These are phyloP conservation scores for Sebastes minor DNA, from an alignment of 2,797 vertebrate genomes.

Conservation along the genomic window DNA sequence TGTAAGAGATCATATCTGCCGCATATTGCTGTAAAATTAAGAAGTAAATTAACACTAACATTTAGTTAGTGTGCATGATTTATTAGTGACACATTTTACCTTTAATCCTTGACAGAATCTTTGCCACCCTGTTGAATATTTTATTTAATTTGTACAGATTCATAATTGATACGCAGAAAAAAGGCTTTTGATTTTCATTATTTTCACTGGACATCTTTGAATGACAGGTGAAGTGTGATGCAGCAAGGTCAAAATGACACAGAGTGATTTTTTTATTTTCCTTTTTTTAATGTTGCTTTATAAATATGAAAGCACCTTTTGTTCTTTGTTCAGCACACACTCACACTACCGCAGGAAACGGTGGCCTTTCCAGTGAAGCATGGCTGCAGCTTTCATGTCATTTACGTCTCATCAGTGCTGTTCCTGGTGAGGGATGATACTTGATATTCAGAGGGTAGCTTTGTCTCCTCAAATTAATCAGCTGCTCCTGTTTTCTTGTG, in stretches of 20 bases:
- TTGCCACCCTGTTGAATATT: neutral
- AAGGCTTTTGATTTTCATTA: neutral
- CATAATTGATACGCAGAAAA: neutral
- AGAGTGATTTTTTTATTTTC: neutral
- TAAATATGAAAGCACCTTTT: conserved; percentile 44
- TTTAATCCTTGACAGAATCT: neutral
- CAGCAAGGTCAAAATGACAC: conserved; percentile 22
- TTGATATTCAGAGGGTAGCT: conserved; percentile 78
- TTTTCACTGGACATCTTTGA: neutral
- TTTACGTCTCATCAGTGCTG: conserved; percentile 69
- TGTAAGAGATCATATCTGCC: conserved; percentile 36
- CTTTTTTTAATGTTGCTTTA: conserved; percentile 5
- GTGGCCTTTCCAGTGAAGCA: conserved; percentile 61
- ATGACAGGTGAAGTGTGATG: conserved; percentile 1
- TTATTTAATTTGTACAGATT: conserved; percentile 8
- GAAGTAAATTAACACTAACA: conserved; percentile 1
- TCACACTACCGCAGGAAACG: conserved; percentile 24
- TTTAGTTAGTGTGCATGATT: neutral
- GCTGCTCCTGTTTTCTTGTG: conserved; percentile 54
- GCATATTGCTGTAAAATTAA: conserved; percentile 17
- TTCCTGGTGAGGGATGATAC: conserved; percentile 67
- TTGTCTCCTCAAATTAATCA: conserved; percentile 80
- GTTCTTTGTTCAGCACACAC: conserved; percentile 39
- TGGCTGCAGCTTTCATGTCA: conserved; percentile 66
- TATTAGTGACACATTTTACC: neutral